phyloP scores from a whole-genome alignment of 2,113 vertebrate genomes.

The Chlamydotis undulata region DNA sequence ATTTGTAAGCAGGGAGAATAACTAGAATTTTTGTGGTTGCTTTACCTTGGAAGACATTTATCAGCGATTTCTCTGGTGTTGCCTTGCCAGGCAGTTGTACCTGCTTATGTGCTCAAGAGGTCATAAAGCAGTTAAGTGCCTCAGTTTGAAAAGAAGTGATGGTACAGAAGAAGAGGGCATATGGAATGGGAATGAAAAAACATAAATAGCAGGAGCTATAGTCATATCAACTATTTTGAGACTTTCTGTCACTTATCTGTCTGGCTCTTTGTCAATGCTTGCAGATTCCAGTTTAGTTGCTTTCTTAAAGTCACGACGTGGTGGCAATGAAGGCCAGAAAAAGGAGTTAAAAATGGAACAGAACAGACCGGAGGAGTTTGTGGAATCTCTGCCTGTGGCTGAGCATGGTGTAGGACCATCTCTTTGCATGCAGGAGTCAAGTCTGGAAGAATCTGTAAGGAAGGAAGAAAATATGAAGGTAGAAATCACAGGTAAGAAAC shows the following conservation, averaged over 20 bases:
- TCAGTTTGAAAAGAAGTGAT: neutral
- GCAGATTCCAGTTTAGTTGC: slow-evolving; percentile 88
- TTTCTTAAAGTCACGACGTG: slow-evolving; percentile 83
- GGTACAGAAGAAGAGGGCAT: neutral
- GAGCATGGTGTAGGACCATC: neutral
- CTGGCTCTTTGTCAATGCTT: slow-evolving; percentile 48
- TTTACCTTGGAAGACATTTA: neutral
- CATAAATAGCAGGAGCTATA: slow-evolving; percentile 11
- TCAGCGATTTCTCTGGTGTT: neutral
- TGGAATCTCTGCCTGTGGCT: neutral
- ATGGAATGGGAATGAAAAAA: neutral
- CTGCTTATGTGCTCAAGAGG: neutral
- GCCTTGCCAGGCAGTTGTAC: neutral
- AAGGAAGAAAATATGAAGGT: neutral
- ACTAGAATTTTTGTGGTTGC: neutral
- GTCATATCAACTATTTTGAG: neutral
- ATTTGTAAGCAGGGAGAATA: neutral
- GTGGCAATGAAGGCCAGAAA: slow-evolving; percentile 37
- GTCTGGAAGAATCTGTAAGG: slow-evolving; percentile 53
- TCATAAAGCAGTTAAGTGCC: neutral
- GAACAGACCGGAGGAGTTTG: neutral
- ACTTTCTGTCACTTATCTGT: slow-evolving; percentile 15
- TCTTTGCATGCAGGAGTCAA: neutral
- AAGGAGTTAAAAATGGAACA: slow-evolving; percentile 38
- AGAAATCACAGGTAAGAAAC: slow-evolving; percentile 73